Conservation (phyloP, 2,113 vertebrate species). For the Cyanoramphus novaezelandiae region DNA sequence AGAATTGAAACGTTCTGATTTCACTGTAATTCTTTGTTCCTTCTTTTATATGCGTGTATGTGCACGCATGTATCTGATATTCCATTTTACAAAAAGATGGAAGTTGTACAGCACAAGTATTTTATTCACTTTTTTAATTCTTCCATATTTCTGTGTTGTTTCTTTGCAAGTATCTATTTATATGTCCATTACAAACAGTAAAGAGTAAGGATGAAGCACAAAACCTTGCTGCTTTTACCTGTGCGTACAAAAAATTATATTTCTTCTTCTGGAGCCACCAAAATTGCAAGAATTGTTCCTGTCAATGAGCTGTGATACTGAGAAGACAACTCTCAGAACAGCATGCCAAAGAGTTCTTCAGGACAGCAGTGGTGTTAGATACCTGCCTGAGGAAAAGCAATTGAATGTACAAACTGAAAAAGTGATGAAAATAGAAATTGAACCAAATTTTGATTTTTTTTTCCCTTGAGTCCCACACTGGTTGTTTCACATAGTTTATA, state of each 20-base stretch:
- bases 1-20: background rate
- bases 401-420: background rate
- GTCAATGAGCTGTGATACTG: background rate
- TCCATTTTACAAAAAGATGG: background rate
- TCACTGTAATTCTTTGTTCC: background rate
- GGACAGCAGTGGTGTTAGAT: background rate
- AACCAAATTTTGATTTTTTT: background rate
- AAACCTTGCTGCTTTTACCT: fast-evolving
- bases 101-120: background rate
- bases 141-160: background rate
- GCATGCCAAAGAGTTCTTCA: background rate
- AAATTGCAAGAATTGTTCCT: background rate
- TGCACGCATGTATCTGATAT: too few relatives aligned
- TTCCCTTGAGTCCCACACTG: background rate
- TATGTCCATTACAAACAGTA: background rate
- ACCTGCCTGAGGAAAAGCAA: background rate
- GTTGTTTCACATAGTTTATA: background rate
- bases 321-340: background rate
- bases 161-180: background rate
- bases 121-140: background rate
- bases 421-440: background rate
- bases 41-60: background rate
- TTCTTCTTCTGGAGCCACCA: background rate
- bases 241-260: background rate
- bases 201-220: background rate